Conservation (phyloP, 2,113 vertebrate species). For the Pygoscelis antarcticus region DNA sequence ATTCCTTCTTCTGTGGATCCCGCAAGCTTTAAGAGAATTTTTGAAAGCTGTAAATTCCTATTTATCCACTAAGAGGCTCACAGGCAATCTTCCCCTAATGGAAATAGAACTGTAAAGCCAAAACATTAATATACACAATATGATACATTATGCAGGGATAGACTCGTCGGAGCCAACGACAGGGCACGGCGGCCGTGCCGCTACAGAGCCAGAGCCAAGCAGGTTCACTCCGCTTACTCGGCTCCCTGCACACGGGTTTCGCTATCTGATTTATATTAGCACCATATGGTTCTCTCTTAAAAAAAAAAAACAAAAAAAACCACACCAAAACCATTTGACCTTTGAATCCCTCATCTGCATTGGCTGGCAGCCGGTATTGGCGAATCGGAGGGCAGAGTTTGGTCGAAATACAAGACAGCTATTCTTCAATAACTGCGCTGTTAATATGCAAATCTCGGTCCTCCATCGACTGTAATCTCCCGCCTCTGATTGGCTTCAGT, state of each 20-base stretch:
- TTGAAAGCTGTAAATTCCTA: slow-evolving; percentile 71
- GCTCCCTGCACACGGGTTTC: background rate
- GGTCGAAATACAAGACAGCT: background rate
- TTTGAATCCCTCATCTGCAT: slow-evolving; percentile 4
- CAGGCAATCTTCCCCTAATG: slow-evolving; percentile 61
- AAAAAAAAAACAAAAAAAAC: background rate
- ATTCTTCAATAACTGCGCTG: slow-evolving; percentile 12
- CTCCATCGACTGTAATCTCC: background rate
- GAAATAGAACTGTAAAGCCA: slow-evolving; percentile 59
- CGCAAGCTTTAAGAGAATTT: slow-evolving; percentile 64
- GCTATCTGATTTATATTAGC: background rate
- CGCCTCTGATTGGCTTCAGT: background rate
- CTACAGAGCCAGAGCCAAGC: background rate
- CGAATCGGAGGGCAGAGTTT: background rate
- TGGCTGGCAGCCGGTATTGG: background rate
- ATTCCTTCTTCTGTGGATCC: slow-evolving; percentile 54
- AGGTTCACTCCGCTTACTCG: background rate
- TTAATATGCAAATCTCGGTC: slow-evolving; percentile 60
- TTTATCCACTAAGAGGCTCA: slow-evolving; percentile 73
- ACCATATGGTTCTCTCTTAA: background rate
- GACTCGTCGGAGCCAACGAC: background rate
- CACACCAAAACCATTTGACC: background rate
- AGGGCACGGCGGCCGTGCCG: rapidly evolving
- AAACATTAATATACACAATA: slow-evolving; percentile 60
- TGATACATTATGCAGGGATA: slow-evolving; percentile 31